Evolutionary conservation across 2,888 invertebrate genomes (phyloP).

Genomic region (Drosophila eohydei): DNA sequence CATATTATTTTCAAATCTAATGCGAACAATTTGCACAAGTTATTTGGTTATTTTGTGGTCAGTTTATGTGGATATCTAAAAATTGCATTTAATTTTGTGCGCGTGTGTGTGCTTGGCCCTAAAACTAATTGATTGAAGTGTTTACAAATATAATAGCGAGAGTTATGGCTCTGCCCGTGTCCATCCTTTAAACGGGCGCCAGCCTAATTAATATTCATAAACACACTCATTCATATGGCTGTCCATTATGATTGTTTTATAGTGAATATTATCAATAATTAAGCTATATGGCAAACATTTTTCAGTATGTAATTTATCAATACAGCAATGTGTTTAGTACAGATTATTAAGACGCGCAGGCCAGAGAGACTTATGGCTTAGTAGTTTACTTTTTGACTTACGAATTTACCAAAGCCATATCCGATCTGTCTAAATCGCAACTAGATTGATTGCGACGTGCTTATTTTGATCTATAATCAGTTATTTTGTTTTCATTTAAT

Average conservation of each 20-base stretch:
- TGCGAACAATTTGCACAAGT: constrained; percentile 48
- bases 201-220: constrained; percentile 12
- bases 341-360: neutral
- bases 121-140: constrained; percentile 51
- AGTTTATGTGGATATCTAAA: constrained; percentile 29
- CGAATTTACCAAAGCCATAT: neutral
- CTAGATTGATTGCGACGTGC: too few relatives aligned
- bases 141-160: constrained; percentile 39
- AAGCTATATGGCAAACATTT: neutral
- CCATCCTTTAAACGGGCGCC: neutral
- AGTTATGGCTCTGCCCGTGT: constrained; percentile 1
- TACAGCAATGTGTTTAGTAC: neutral
- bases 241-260: constrained; percentile 6
- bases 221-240: neutral
- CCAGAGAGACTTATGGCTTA: neutral
- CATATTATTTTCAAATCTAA: constrained; percentile 29
- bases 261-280: neutral
- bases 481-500: too few relatives aligned
- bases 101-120: constrained; percentile 8
- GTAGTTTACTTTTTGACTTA: neutral
- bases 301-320: neutral
- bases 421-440: too few relatives aligned
- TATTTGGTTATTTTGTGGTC: constrained; percentile 62
- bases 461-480: too few relatives aligned
- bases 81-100: constrained; percentile 14